A percentile compares a stretch with the other conserved stretches of the same genome.
Evolutionary conservation across 2,888 invertebrate species (phyloP).

Genomic region (Cephus rjabovi): DNA sequence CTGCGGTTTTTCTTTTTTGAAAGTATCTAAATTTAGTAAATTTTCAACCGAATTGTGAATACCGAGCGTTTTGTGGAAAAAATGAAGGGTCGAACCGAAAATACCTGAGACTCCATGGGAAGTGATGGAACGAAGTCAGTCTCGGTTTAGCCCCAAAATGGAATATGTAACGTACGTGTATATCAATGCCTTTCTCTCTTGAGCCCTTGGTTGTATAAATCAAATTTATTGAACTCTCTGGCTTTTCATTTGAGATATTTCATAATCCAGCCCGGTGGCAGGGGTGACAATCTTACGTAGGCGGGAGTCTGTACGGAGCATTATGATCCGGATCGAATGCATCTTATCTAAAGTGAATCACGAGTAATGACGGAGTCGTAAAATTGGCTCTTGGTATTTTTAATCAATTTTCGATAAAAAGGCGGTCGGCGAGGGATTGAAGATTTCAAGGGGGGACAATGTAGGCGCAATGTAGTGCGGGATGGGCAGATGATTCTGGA

Average conservation of each 20-base stretch:
- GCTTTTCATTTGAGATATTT: neutral
- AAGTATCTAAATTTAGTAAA: too few relatives aligned
- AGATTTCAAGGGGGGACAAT: neutral
- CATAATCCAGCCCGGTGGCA: neutral
- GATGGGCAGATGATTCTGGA: neutral
- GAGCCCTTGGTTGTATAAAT: neutral
- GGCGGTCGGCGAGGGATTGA: neutral
- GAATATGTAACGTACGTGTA: neutral
- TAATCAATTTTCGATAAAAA: neutral
- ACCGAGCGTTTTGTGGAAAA: too few relatives aligned
- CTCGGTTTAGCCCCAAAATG: neutral
- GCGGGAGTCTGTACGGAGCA: neutral
- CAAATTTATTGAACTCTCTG: neutral
- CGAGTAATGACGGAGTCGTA: neutral
- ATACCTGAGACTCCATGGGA: too few relatives aligned
- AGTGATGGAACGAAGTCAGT: too few relatives aligned
- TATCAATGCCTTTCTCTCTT: neutral
- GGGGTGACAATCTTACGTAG: neutral
- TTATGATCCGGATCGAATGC: neutral
- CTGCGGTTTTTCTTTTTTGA: too few relatives aligned
- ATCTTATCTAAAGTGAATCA: neutral
- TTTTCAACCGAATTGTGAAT: too few relatives aligned
- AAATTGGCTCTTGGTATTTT: conserved; percentile 5
- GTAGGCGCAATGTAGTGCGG: neutral
- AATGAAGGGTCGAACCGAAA: too few relatives aligned